Base-by-base conservation (phyloP, 2,888 invertebrate species). In the Hesperia comma region DNA sequence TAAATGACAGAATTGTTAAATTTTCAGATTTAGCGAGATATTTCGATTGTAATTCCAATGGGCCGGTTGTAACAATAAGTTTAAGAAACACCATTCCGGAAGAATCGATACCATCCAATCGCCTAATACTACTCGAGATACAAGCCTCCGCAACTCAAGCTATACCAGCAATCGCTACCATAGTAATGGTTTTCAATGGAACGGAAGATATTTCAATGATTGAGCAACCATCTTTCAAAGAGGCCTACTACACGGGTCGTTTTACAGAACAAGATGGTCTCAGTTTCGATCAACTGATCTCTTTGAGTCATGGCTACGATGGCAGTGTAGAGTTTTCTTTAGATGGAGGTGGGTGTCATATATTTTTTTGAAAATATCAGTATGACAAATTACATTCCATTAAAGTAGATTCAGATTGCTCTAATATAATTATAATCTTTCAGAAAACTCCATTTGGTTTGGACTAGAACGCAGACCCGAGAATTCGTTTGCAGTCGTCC, bases 401-500 rank as follows among this genome's bases (percentile, higher is more conserved):
- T 19, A 7, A 17, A 6, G 3, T 15, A 1, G 17, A 37, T 56
- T 3, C 8, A 40, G 6, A 61, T 58, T n/a, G 40, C 41, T 2
- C 3, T 14, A 0, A 58, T n/a, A n/a, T n/a, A n/a, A n/a, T 3
- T 54, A 17, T 14, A 46, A 41, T 37, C 77, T 64, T 78, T 43
- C 71, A 82, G 82, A 77, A 7, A 54, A 76, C 26, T 61, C 79
- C 0, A 71, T 75, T 32, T 81, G 78, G 77, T 83, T 81, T 63
- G 61, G 19, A 8, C 26, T 77, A 6, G 51, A 46, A 7, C 60
- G 6, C 19, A 51, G 5, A 17, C 40, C 49, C 6, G 71, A 61
- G 6, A 76, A 77, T 60, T 68, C 71, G 0, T 58, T 72, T 5
- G 66, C 62, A 6, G 21, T 78, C 37, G 62, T 32, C n/a, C 8